Evolutionary conservation across 1,140 invertebrate genomes (phyloP).

Genomic region (Rhagoletis zephyria): DNA sequence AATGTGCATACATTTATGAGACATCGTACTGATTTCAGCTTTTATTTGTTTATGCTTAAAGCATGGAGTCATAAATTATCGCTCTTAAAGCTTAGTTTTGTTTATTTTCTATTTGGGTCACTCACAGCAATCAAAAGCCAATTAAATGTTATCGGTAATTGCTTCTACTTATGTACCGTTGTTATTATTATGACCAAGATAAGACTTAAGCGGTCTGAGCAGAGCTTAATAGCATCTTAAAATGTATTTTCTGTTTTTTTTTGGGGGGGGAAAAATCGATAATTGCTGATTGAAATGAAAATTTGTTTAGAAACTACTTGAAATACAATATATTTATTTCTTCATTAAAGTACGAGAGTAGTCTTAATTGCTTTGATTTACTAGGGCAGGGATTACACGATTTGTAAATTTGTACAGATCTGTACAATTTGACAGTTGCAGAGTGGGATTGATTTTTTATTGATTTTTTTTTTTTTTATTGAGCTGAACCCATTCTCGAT

Average conservation of each 20-base stretch:
- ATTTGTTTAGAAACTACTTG: background rate
- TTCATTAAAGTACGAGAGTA: too few species aligned
- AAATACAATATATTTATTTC: background rate
- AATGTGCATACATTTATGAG: too few species aligned
- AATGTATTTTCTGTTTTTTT: background rate
- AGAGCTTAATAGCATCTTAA: conserved; percentile 23
- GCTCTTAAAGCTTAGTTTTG: background rate
- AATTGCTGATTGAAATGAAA: background rate
- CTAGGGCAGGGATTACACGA: too few species aligned
- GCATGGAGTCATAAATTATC: conserved; percentile 27
- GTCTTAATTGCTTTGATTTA: too few species aligned
- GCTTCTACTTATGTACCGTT: conserved; percentile 9
- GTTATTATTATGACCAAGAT: background rate
- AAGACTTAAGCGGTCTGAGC: background rate
- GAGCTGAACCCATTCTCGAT: too few species aligned
- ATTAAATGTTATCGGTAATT: conserved; percentile 44
- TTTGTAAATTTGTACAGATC: too few species aligned
- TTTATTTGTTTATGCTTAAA: background rate
- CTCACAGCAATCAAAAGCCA: conserved; percentile 36
- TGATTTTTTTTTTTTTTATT: too few species aligned
- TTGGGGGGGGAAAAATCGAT: background rate
- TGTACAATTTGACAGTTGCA: too few species aligned
- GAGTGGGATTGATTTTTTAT: too few species aligned
- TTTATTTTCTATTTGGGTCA: conserved; percentile 48
- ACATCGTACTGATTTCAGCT: too few species aligned